Evolutionary conservation across 2,797 vertebrate species (phyloP).

Genomic region (Malacoctenus gilli): DNA sequence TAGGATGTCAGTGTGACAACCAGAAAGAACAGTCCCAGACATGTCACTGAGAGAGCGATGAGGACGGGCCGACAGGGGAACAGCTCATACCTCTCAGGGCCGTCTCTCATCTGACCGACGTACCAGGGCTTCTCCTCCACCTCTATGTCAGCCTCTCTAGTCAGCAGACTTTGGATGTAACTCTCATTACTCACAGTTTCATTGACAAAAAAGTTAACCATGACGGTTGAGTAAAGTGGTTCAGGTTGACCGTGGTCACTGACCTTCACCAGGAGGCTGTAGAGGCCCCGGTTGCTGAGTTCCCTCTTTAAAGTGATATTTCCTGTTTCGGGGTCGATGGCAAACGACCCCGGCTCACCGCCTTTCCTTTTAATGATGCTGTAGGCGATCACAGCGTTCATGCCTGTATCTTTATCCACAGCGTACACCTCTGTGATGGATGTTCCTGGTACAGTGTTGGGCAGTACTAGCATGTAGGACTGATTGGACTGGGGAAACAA

Average conservation of each 20-base stretch:
- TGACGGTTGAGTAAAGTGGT: constrained; percentile 91
- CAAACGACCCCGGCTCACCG: constrained; percentile 90
- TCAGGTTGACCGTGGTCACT: constrained; percentile 96
- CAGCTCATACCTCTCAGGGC: constrained; percentile 82
- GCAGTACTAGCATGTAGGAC: constrained; percentile 94
- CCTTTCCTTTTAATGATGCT: constrained; percentile 96
- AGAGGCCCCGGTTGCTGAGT: constrained; percentile 91
- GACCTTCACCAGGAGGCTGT: constrained; percentile 95
- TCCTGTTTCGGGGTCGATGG: constrained; percentile 94
- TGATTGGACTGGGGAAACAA: constrained; percentile 97
- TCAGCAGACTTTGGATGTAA: constrained; percentile 93
- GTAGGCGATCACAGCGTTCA: constrained; percentile 98
- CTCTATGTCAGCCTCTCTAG: constrained; percentile 89
- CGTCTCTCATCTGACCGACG: constrained; percentile 81
- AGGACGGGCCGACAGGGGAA: constrained; percentile 88
- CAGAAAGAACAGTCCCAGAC: constrained; percentile 87
- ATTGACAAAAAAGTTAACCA: constrained; percentile 98
- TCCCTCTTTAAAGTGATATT: constrained; percentile 96
- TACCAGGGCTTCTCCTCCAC: constrained; percentile 88
- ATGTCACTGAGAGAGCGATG: constrained; percentile 88
- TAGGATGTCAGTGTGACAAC: constrained; percentile 89
- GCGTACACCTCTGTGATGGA: constrained; percentile 97
- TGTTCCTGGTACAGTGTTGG: constrained; percentile 92
- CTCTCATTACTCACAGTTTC: constrained; percentile 98
- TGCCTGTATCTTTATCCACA: constrained; percentile 96